Base-by-base conservation (phyloP, 2,113 vertebrate species). In the Tenrec ecaudatus region DNA sequence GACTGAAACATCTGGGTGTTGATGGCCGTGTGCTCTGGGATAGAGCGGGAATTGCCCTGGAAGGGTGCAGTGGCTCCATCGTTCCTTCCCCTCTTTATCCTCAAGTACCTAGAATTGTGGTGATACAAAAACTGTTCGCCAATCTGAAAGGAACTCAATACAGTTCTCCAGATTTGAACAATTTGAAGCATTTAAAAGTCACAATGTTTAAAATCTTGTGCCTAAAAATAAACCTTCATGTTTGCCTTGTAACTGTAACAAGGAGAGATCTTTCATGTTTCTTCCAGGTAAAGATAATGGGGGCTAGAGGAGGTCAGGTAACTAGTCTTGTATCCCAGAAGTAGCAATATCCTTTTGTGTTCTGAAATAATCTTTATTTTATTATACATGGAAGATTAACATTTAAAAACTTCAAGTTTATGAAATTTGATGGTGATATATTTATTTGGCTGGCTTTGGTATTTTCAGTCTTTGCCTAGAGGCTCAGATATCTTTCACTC, bases 301-400 rank as follows among this genome's bases (percentile, higher is more conserved):
- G 58, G 82, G 90, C 6, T 47, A 94, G n/a, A 40, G 27, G 29
- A 82, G 33, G 83, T 69, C 22, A 69, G 66, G 0, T 81, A 90
- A 79, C 47, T 82, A n/a, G 5, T 80, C 22, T 90, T 89, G 1
- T 79, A 38, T 78, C 66, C 31, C 8, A 83, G 86, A 76, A 79
- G 27, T 23, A 86, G 91, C 62, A 82, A 77, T 68, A 78, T 94
- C 23, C 82, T n/a, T 62, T 64, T 36, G 27, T 43, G 17, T 80
- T 66, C 58, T 91, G 43, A 94, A 91, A 71, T 82, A 92, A 14
- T 20, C 40, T 79, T 90, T 33, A 16, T 82, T 95, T 36, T 85
- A 33, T 85, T 71, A 2, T 77, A 83, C 4, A 27, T 27, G 90
- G 20, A 78, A 92, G 15, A 86, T 88, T 33, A 92, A 66, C 75